These are phyloP conservation scores for Eristalis arbustorum DNA, from an alignment of 2,888 invertebrate genomes.

Conservation along the genomic window DNA sequence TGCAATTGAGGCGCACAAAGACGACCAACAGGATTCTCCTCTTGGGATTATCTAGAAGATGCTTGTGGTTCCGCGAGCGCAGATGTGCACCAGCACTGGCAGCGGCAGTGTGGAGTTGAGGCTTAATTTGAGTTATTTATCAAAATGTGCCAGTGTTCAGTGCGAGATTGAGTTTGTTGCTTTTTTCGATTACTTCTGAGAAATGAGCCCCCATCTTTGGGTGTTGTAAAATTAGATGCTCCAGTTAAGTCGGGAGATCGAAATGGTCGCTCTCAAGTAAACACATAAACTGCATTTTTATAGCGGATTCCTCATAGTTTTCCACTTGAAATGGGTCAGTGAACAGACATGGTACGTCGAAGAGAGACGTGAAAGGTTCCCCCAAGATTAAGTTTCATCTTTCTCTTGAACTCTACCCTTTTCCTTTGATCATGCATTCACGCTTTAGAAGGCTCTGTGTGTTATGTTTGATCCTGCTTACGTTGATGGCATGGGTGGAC, in stretches of 20 bases:
- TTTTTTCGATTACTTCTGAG: not conserved
- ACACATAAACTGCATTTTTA: no score
- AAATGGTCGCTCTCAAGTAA: not conserved
- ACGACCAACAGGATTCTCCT: slow-evolving; percentile 37
- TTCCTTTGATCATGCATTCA: no score
- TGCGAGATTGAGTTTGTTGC: slow-evolving; percentile 45
- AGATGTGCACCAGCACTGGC: slow-evolving; percentile 24
- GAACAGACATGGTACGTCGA: no score
- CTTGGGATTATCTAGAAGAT: slow-evolving; percentile 32
- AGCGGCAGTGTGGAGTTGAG: slow-evolving; percentile 13
- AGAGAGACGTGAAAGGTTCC: no score
- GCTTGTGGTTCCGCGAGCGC: not conserved
- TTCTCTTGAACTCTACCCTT: no score
- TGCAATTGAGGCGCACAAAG: slow-evolving; percentile 48
- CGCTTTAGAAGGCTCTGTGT: no score
- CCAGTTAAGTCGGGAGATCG: not conserved
- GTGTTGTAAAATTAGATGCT: not conserved
- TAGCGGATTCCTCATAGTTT: no score
- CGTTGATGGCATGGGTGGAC: no score
- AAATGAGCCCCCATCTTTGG: not conserved
- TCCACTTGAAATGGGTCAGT: no score
- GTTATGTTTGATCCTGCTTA: no score
- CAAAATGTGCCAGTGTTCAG: slow-evolving; percentile 29
- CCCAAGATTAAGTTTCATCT: no score
- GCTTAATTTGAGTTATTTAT: slow-evolving; percentile 57